Evolutionary conservation across 2,888 invertebrate species (phyloP), one percentile per base, ranked within the genome.

Genomic region (Phorcus lineatus): DNA sequence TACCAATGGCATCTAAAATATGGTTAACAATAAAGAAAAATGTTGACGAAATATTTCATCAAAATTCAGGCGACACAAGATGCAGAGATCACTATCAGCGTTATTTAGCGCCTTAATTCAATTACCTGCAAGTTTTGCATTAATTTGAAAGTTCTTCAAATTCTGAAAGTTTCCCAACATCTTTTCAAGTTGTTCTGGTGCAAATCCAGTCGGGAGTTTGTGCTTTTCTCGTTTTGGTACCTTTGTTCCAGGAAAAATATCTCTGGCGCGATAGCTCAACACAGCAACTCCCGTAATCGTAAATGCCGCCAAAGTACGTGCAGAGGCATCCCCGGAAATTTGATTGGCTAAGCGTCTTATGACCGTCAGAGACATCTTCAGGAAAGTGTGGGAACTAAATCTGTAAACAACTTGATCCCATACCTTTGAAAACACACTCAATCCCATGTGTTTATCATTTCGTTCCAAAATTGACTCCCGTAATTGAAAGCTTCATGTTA

Each of bases 251-350:
- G 17, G 16, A 62, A 62, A 62, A 62, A 62, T 4, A 11, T 62
- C 62, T 62, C 62, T 62, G 62, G 62, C 62, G 62, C 62, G 28
- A 62, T 28, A 28, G 28, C 62, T 3, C 28, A 28, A 28, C 16
- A 62, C 24, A 17, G 16, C 0, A 28, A 13, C 28, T 62, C 62
- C 62, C 28, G 22, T 28, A 62, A 62, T 87, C 80, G 83, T 85
- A 86, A 84, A 83, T 79, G 78, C 86, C 88, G 88, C 88, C 85
- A 85, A 83, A 47, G 47, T 47, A 11, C 47, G 47, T 11, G 47
- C 13, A 13, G 47, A 47, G 79, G 62, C 24, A 57, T 57, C 57
- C 66, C 79, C 75, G 28, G 62, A 28, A n/a, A 78, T 78, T 66
- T 82, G 83, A 87, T 87, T 87, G 87, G 87, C 36, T 78, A 77